Evolutionary conservation across 1,140 invertebrate species (phyloP).

Genomic region (Vollenhovia emeryi): DNA sequence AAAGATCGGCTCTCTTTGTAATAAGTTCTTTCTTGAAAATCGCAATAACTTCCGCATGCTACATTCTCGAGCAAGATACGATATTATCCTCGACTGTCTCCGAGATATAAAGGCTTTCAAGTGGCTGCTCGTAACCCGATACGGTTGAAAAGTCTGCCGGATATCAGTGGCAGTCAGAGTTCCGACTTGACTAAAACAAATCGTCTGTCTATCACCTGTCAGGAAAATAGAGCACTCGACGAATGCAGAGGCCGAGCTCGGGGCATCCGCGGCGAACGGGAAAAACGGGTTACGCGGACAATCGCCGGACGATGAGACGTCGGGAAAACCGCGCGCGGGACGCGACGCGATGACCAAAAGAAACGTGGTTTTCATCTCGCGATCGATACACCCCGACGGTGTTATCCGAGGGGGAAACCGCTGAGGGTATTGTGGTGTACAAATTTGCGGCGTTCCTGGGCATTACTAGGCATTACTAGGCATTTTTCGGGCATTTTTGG

Average conservation of each 20-base stretch:
- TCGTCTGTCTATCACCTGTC: slow-evolving; percentile 18
- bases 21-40: background rate
- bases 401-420: no score
- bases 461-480: no score
- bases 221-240: slow-evolving; percentile 31
- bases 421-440: no score
- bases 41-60: background rate
- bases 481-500: no score
- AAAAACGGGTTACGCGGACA: slow-evolving; percentile 25
- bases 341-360: slow-evolving; percentile 20
- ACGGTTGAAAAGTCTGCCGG: background rate
- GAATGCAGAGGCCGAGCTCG: background rate
- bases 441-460: no score
- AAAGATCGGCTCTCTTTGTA: background rate
- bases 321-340: background rate
- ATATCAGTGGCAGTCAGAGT: background rate
- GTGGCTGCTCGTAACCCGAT: background rate
- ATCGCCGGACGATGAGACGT: slow-evolving; percentile 31
- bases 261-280: background rate
- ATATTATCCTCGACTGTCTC: background rate
- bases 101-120: background rate
- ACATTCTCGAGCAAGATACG: background rate
- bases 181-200: slow-evolving; percentile 18
- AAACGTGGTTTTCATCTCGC: background rate
- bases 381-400: slow-evolving; percentile 48